Base-by-base conservation (phyloP, 2,797 vertebrate species). In the Micropoecilia bifurca region DNA sequence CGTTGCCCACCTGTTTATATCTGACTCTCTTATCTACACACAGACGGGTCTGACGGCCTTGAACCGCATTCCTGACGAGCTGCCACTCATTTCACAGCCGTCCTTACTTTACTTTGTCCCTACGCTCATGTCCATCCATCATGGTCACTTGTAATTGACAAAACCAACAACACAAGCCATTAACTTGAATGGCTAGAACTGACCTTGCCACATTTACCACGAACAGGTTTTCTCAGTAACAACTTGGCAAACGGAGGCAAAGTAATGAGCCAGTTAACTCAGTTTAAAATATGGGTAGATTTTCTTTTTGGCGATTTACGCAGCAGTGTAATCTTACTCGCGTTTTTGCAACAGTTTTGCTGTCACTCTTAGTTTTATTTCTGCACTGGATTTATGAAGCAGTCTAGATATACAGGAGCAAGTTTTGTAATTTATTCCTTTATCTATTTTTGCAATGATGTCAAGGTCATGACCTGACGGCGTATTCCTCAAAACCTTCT, bases 1-100 rank as follows among this genome's bases (percentile, higher is more conserved):
- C 87, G 93, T 93, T 85, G 85, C 82, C 80, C 82, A 92, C 77
- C 79, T 50, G 77, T 89, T 78, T 45, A 76, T 73, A 80, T 83
- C 47, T 22, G 72, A 55, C 75, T 33, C 79, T 53, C 76, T 71
- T 47, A 73, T 71, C 76, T 47, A 59, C 68, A 72, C 63, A 73
- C 59, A 78, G 72, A 79, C 77, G 76, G 50, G 14, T 5, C 59
- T 69, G 78, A 30, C 43, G 80, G 84, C 66, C 22, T 71, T 53
- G 79, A 72, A 12, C 66, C 57, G 61, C 73, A 68, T 80, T 88
- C 69, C 82, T 81, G 81, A 30, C 16, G 53, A 74, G 80, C 45
- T 68, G 74, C 74, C 75, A 75, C 72, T 69, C 82, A 75, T 43
- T 59, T 69, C 12, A 76, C 89, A 82, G 80, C 81, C 80, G 80